Base-by-base conservation (phyloP, 2,113 vertebrate species). In the Callorhinus ursinus region DNA sequence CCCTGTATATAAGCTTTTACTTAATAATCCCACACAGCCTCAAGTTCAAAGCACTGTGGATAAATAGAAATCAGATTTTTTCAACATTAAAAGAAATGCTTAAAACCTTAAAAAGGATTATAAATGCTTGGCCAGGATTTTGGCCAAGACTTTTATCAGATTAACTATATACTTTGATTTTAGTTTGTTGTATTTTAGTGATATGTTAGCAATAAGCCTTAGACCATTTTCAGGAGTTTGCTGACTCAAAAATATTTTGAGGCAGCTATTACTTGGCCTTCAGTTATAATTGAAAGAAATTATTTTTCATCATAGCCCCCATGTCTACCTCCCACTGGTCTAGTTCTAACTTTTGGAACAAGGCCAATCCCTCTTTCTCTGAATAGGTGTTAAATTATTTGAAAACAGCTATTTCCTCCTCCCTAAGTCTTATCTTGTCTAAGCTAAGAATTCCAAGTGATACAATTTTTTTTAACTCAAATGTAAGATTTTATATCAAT, bases 371-470 rank as follows among this genome's bases (percentile, higher is more conserved):
- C 19, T 71, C 31, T 76, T 55, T 87, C 67, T 93, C 91, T n/a
- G 26, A 79, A 72, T 86, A 33, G 22, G 11, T 36, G 42, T 74
- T 86, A 81, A 82, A 11, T 77, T 85, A 61, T 65, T 57, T 97
- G 63, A 93, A 92, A 95, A 90, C 24, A 74, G 24, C 39, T n/a
- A 31, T 63, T 93, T 65, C 57, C 65, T 59, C 65, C 46, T 57
- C 9, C 13, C 28, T 72, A 69, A 80, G 15, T 22, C 63, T 93
- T 91, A 55, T 95, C 72, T 72, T 51, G 4, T 94, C 46, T 93
- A 77, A 77, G 49, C 71, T 65, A 94, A 95, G 93, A 92, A 88
- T 74, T 16, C 36, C 42, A 91, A 96, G 26, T 28, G 36, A 31
- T 93, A 57, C 5, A 93, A 82, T 15, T 88, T 36, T 81, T 76